Percentiles rank a stretch among this genome's conserved stretches.
Conservation (phyloP, 1,140 invertebrate genomes). For the Zaprionus capensis region DNA sequence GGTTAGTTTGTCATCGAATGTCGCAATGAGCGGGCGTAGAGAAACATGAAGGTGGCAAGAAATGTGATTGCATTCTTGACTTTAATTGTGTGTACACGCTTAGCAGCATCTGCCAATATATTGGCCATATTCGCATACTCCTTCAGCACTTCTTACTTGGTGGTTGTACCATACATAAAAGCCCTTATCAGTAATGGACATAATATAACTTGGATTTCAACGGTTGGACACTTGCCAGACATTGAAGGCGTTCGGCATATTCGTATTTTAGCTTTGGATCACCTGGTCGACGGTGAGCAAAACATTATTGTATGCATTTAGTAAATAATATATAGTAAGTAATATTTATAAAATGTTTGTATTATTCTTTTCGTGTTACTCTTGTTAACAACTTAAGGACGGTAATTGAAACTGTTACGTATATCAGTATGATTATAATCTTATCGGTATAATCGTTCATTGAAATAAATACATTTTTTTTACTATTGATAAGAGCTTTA, state of each 20-base stretch:
- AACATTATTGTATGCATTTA: not conserved
- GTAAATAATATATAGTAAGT: too few relatives aligned
- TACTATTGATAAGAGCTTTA: not conserved
- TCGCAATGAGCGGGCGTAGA: conserved; percentile 11
- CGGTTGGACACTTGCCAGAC: not conserved
- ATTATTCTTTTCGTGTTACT: too few relatives aligned
- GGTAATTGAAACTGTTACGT: not conserved
- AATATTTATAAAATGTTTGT: too few relatives aligned
- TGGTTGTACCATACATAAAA: conserved; percentile 34
- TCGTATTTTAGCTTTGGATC: conserved; percentile 30
- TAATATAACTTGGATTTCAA: conserved; percentile 43
- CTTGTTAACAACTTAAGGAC: too few relatives aligned
- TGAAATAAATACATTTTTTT: not conserved
- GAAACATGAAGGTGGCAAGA: conserved; percentile 23
- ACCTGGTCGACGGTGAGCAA: conserved; percentile 30
- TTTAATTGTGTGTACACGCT: not conserved
- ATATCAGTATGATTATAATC: not conserved
- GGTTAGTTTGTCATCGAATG: conserved; percentile 15
- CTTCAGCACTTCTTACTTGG: conserved; percentile 7
- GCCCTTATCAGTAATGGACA: conserved; percentile 37
- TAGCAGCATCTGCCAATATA: conserved; percentile 35
- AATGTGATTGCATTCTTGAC: conserved; percentile 8
- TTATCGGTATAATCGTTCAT: not conserved
- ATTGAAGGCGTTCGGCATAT: conserved; percentile 49
- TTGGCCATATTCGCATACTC: conserved; percentile 42